These are phyloP conservation scores for Melanerpes formicivorus DNA, from an alignment of 2,113 vertebrate species.

Conservation along the genomic window DNA sequence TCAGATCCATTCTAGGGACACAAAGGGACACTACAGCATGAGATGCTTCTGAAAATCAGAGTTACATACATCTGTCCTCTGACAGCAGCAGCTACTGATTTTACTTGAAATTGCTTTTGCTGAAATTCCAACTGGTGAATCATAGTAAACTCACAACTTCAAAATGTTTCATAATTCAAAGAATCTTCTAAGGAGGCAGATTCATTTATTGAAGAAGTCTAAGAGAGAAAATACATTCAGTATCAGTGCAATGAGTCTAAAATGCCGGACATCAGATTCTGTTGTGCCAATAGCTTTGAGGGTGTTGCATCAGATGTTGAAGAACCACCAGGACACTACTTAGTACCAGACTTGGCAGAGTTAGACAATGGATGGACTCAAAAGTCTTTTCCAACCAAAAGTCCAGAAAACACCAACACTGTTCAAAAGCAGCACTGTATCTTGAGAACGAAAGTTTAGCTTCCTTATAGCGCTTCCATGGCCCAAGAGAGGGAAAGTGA, in stretches of 20 bases:
- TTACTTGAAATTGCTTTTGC: constrained; percentile 2
- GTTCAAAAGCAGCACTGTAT: neutral
- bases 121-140: neutral
- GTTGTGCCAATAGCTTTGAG: neutral
- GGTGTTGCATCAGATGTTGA: neutral
- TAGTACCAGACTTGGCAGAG: too few species aligned
- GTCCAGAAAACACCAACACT: neutral
- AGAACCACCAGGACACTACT: neutral
- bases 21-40: neutral
- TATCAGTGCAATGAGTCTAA: neutral
- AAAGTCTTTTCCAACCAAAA: too few species aligned
- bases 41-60: constrained; percentile 8
- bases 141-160: neutral
- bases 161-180: neutral
- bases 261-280: neutral
- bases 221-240: neutral
- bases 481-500: neutral
- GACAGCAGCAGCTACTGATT: neutral
- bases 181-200: neutral
- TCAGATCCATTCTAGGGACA: neutral
- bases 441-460: neutral
- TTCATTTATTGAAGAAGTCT: neutral
- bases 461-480: neutral
- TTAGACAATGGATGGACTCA: too few species aligned
- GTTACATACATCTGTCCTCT: neutral